phyloP scores from a whole-genome alignment of 2,797 vertebrate genomes.

The Carduelis carduelis region DNA sequence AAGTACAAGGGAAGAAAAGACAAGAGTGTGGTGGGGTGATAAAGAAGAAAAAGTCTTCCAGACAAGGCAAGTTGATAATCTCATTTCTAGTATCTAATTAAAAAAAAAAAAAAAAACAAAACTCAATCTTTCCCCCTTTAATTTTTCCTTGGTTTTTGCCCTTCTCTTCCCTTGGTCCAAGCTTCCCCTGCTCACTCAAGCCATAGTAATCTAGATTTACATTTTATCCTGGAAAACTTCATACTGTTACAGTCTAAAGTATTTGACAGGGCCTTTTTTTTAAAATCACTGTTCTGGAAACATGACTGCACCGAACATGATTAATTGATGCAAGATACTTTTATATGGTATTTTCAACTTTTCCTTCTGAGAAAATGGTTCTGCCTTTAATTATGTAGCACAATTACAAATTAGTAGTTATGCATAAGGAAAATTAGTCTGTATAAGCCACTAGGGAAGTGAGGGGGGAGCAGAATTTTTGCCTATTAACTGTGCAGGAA shows the following conservation, averaged over 20 bases:
- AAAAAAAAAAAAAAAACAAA: too few relatives aligned
- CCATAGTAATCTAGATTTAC: background rate
- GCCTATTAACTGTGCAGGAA: background rate
- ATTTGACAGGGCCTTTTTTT: background rate
- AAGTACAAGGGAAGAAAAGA: background rate
- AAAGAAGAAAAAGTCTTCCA: background rate
- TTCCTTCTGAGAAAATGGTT: background rate
- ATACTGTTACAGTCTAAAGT: background rate
- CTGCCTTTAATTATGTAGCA: background rate
- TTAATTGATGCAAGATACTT: background rate
- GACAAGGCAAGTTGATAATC: background rate
- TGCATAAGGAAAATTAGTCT: background rate
- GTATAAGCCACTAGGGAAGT: background rate
- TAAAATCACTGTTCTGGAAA: background rate
- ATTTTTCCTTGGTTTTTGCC: background rate
- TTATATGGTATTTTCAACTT: background rate
- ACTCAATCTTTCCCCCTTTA: background rate
- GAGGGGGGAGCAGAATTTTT: background rate
- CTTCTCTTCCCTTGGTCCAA: background rate
- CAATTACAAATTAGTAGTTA: background rate
- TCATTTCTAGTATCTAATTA: background rate
- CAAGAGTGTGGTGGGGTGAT: too few relatives aligned
- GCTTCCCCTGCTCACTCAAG: accelerated
- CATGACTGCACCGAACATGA: background rate
- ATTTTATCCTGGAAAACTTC: background rate